These are phyloP conservation scores for Apoda limacodes DNA, from an alignment of 2,888 invertebrate genomes.

Conservation along the genomic window DNA sequence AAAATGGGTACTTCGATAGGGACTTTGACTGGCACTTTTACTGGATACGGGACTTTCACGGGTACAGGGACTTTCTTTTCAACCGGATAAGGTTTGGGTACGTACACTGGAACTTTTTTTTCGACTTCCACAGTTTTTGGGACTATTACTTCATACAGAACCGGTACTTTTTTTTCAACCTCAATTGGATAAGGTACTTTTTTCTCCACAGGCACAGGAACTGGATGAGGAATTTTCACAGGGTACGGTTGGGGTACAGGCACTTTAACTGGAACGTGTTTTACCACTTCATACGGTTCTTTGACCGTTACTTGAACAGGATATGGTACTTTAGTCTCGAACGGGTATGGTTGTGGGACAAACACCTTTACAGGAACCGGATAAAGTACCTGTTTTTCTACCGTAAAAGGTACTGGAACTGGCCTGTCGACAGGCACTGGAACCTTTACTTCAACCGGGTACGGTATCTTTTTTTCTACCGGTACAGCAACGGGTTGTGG, in stretches of 20 bases:
- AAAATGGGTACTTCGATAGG: conserved; percentile 43
- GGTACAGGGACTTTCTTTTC: conserved; percentile 48
- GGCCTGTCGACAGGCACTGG: conserved; percentile 42
- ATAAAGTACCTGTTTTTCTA: conserved; percentile 55
- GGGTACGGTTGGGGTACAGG: conserved; percentile 61
- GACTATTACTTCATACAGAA: conserved; percentile 43
- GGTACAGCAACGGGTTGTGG: conserved; percentile 47
- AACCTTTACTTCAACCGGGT: conserved; percentile 47
- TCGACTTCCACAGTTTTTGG: conserved; percentile 36
- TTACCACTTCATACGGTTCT: conserved; percentile 53
- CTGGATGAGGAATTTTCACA: conserved; percentile 63
- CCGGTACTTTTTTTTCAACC: conserved; percentile 57
- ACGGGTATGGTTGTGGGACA: conserved; percentile 60
- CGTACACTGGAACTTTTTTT: conserved; percentile 41
- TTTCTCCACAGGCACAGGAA: conserved; percentile 58
- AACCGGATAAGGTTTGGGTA: conserved; percentile 35
- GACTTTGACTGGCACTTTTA: conserved; percentile 33
- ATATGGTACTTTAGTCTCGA: conserved; percentile 68
- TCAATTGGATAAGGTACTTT: conserved; percentile 54
- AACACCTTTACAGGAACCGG: conserved; percentile 52
- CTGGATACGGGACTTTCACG: conserved; percentile 39
- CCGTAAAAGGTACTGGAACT: conserved; percentile 44
- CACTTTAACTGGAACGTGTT: conserved; percentile 49
- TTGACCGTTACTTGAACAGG: conserved; percentile 57
- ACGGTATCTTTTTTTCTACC: conserved; percentile 54